Percentiles rank a stretch among this genome's conserved stretches.
Conservation (phyloP, 2,797 vertebrate genomes). For the Poeciliopsis gracilis region DNA sequence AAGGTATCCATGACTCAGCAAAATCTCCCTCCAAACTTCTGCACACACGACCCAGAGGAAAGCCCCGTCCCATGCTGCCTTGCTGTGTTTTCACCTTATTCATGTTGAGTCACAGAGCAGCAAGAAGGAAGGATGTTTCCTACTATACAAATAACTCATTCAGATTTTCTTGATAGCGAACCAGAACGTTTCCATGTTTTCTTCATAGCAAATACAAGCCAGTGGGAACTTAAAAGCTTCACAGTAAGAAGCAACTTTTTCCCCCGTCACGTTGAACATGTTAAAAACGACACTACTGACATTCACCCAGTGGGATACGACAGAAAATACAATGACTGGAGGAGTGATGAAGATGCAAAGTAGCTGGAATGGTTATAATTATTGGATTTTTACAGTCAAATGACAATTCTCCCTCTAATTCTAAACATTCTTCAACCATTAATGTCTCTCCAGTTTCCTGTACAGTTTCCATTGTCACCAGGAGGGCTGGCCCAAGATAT, state of each 20-base stretch:
- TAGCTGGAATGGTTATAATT: background rate
- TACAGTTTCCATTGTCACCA: background rate
- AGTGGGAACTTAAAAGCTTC: background rate
- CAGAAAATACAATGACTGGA: background rate
- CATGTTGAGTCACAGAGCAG: conserved; percentile 78
- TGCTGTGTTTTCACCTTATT: conserved; percentile 73
- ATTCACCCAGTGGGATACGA: background rate
- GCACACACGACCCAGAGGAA: conserved; percentile 68
- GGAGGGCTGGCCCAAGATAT: background rate
- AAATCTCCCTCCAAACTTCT: conserved; percentile 63
- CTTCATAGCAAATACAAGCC: background rate
- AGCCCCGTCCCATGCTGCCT: conserved; percentile 66
- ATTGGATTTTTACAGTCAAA: background rate
- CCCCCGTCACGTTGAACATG: background rate
- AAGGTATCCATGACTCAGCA: conserved; percentile 68
- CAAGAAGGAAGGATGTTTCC: conserved; percentile 68
- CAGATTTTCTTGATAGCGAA: conserved; percentile 70
- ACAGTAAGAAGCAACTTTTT: background rate
- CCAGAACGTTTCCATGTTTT: conserved; percentile 9
- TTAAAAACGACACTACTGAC: background rate
- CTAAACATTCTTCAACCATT: background rate
- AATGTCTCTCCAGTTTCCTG: background rate
- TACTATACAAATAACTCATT: conserved; percentile 77
- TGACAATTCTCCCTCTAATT: background rate
- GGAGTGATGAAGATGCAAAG: too few species aligned